A percentile compares a stretch with the other conserved stretches of the same genome.
Conservation (phyloP, 2,888 invertebrate species). For the Platerodrilus igneus region DNA sequence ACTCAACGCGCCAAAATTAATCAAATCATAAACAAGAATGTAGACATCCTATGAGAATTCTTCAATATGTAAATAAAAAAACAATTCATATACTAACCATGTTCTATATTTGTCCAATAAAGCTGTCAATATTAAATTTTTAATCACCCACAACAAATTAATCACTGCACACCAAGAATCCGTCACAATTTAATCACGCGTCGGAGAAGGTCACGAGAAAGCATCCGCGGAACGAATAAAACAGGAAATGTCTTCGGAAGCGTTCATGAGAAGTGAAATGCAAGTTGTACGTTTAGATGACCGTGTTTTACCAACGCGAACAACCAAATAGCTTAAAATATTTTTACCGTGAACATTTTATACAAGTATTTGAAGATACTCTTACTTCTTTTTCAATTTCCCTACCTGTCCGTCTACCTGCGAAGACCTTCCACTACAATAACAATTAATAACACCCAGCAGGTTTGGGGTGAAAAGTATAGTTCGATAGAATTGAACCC, state of each 20-base stretch:
- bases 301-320: slow-evolving; percentile 42
- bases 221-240: slow-evolving; percentile 25
- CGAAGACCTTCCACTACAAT: too few species aligned
- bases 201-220: slow-evolving; percentile 28
- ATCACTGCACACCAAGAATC: slow-evolving; percentile 3
- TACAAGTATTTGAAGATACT: slow-evolving; percentile 36
- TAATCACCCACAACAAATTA: not conserved
- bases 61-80: too few species aligned
- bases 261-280: slow-evolving; percentile 33
- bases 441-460: too few species aligned
- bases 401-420: slow-evolving; percentile 20
- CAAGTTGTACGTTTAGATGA: slow-evolving; percentile 34
- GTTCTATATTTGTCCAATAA: too few species aligned
- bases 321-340: slow-evolving; percentile 40
- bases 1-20: too few species aligned
- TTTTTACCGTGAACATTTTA: slow-evolving; percentile 38
- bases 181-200: not conserved
- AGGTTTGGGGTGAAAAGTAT: too few species aligned
- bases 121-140: too few species aligned
- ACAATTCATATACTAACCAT: too few species aligned
- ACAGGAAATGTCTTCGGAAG: slow-evolving; percentile 31
- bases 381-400: too few species aligned
- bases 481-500: too few species aligned
- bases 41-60: too few species aligned
- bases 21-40: too few species aligned